Percentiles rank a stretch among this genome's conserved stretches.
Conservation (phyloP, 2,888 invertebrate species). For the Zaprionus bogoriensis region DNA sequence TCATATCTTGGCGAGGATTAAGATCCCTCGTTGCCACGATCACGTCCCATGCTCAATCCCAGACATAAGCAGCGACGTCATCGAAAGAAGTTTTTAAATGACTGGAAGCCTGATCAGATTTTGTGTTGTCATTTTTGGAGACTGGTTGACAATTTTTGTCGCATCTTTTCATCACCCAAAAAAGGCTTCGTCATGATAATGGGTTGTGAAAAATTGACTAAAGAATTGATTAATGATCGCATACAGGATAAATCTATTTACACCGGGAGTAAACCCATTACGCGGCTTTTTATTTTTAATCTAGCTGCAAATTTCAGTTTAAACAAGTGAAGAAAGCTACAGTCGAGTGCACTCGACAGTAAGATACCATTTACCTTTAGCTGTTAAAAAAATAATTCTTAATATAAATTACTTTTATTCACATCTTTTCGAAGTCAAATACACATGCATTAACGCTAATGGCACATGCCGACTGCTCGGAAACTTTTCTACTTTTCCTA, state of each 20-base stretch:
- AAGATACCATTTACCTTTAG: no score
- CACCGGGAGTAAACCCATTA: conserved; percentile 8
- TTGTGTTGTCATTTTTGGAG: conserved; percentile 61
- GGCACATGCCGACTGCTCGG: no score
- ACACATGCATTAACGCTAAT: no score
- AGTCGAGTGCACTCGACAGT: no score
- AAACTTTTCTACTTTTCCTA: no score
- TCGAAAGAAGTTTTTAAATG: conserved; percentile 42
- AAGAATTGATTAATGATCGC: conserved; percentile 52
- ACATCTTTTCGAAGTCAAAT: no score
- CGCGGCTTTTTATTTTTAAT: conserved; percentile 10
- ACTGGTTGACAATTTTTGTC: conserved; percentile 58
- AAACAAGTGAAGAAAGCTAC: no score
- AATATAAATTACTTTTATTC: no score
- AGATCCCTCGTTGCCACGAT: conserved; percentile 25
- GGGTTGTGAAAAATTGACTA: conserved; percentile 37
- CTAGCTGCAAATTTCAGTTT: conserved; percentile 9
- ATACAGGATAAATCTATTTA: neutral
- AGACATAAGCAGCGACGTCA: conserved; percentile 43
- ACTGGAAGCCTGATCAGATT: conserved; percentile 34
- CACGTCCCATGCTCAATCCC: no score
- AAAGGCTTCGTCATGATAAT: conserved; percentile 37
- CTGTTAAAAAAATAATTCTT: no score
- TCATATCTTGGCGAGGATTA: conserved; percentile 71
- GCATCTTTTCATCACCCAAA: conserved; percentile 27